A percentile compares a stretch with the other conserved stretches of the same genome.
Conservation (phyloP, 2,113 vertebrate genomes). For the Telmatochromis brichardi region DNA sequence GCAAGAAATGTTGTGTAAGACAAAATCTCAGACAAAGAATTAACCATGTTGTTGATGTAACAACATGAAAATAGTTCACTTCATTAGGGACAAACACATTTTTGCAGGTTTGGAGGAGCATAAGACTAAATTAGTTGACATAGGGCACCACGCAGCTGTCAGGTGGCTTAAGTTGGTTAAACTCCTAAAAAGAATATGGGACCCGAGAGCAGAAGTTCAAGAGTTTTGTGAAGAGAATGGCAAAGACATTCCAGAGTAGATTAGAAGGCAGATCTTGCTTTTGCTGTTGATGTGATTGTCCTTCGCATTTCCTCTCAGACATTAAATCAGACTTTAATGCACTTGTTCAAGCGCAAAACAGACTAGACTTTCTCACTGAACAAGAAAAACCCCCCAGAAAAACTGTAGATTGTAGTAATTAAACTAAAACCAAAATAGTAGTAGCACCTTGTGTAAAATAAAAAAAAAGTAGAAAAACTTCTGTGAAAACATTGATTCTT, state of each 20-base stretch:
- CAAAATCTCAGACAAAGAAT: neutral
- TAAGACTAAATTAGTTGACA: neutral
- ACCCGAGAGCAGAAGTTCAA: neutral
- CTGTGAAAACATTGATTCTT: neutral
- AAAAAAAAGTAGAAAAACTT: neutral
- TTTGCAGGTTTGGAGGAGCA: neutral
- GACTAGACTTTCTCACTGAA: neutral
- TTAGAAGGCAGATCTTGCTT: neutral
- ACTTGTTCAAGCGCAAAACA: neutral
- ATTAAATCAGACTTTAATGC: neutral
- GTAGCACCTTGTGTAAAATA: neutral
- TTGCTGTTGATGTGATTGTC: neutral
- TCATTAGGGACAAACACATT: neutral
- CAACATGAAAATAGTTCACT: neutral
- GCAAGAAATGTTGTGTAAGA: neutral
- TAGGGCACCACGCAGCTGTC: neutral
- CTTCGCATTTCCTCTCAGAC: neutral
- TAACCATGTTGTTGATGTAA: neutral
- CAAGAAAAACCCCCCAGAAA: rapidly evolving
- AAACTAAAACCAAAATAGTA: neutral
- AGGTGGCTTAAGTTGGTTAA: neutral
- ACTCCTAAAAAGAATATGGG: neutral
- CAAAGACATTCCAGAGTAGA: neutral
- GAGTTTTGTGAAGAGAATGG: neutral
- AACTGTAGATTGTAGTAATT: neutral